Conservation (phyloP, 2,113 vertebrate genomes). For the Echinops telfairi region DNA sequence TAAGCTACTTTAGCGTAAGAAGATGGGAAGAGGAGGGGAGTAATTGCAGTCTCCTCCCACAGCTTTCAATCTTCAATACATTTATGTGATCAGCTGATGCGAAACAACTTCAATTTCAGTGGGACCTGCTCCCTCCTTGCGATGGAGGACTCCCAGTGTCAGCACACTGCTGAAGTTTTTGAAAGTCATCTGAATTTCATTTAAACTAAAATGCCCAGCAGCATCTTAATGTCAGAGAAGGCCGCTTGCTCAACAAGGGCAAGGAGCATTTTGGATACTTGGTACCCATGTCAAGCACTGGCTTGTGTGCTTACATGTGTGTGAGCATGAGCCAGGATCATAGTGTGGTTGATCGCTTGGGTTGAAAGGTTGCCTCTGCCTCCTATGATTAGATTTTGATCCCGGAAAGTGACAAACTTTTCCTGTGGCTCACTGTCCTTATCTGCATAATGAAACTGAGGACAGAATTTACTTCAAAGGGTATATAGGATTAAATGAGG, state of each 20-base stretch:
- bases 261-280: background rate
- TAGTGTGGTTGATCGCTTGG: background rate
- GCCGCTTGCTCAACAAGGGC: background rate
- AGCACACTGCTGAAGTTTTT: background rate
- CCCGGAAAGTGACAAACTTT: background rate
- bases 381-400: background rate
- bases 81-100: background rate
- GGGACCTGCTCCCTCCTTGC: background rate
- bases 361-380: background rate
- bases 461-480: background rate
- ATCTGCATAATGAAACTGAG: background rate
- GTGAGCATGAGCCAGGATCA: background rate
- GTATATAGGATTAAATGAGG: no score
- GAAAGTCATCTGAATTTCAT: background rate
- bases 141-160: background rate
- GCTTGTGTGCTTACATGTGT: background rate
- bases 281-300: background rate
- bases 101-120: background rate
- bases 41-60: background rate
- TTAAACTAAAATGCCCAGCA: background rate
- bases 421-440: slow-evolving; percentile 32
- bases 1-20: slow-evolving; percentile 36
- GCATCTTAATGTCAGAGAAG: background rate
- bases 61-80: background rate
- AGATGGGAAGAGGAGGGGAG: background rate